Percentiles rank a stretch among this genome's conserved stretches.
Evolutionary conservation across 2,797 vertebrate genomes (phyloP).

Genomic region (Anguilla anguilla): DNA sequence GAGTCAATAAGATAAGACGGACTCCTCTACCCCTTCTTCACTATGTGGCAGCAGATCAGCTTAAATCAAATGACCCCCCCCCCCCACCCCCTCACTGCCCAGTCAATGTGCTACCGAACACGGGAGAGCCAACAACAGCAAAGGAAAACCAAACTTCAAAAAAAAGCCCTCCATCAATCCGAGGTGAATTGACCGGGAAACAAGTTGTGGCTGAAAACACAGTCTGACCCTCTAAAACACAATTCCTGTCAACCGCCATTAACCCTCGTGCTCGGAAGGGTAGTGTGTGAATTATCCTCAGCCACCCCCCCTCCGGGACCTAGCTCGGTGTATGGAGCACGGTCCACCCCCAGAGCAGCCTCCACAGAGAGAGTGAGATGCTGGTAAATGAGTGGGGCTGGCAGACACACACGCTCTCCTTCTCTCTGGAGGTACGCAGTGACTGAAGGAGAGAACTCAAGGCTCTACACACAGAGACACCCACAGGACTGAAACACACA

Average conservation of each 20-base stretch:
- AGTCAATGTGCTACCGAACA: background rate
- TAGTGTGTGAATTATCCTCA: background rate
- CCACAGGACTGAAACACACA: no score
- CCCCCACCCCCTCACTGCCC: background rate
- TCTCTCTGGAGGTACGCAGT: background rate
- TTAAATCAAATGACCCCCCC: conserved; percentile 27
- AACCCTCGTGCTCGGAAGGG: background rate
- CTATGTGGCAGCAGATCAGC: background rate
- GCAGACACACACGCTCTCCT: background rate
- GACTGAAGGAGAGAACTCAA: background rate
- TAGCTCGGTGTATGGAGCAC: background rate
- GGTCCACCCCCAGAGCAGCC: background rate
- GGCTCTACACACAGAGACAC: no score
- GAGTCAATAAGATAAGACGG: conserved; percentile 64
- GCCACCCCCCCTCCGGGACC: background rate
- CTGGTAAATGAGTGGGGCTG: background rate
- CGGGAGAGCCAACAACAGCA: background rate
- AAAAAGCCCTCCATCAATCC: background rate
- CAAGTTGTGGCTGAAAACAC: background rate
- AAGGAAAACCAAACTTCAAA: background rate
- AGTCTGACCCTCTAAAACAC: background rate
- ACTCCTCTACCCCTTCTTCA: background rate
- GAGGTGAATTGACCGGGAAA: background rate
- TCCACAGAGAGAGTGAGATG: background rate
- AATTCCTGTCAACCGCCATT: background rate